Conservation (phyloP, 1,140 invertebrate species). For the Drosophila sturtevanti region DNA sequence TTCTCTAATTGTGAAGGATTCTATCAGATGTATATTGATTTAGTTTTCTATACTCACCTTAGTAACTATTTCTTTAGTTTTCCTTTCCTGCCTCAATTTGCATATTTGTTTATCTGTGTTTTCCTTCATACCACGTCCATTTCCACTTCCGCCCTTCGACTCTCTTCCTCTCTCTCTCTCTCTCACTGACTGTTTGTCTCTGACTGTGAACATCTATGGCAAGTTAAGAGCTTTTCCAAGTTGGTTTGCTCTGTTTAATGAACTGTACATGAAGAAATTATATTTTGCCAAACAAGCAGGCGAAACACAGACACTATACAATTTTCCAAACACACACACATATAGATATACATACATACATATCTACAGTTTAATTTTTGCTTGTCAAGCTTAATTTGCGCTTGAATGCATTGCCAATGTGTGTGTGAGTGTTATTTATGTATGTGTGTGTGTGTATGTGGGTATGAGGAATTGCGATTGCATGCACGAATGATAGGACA, state of each 20-base stretch:
- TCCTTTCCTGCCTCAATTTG: constrained; percentile 38
- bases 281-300: constrained; percentile 71
- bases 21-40: constrained; percentile 14
- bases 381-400: constrained; percentile 81
- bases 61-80: constrained; percentile 11
- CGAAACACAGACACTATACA: constrained; percentile 32
- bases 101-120: constrained; percentile 41
- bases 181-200: constrained; percentile 9
- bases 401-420: constrained; percentile 69
- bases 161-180: background rate
- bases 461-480: constrained; percentile 41
- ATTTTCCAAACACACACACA: constrained; percentile 26
- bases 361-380: constrained; percentile 77
- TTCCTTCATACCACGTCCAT: background rate
- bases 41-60: constrained; percentile 7
- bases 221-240: constrained; percentile 56
- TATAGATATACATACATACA: constrained; percentile 10
- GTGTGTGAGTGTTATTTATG: constrained; percentile 17
- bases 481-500: constrained; percentile 61
- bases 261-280: constrained; percentile 75
- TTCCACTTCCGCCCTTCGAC: background rate
- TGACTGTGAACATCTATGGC: constrained; percentile 44
- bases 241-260: constrained; percentile 74
- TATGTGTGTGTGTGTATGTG: constrained; percentile 32
- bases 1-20: background rate